Conservation (phyloP, 2,888 invertebrate species). For the Eristalis pertinax region DNA sequence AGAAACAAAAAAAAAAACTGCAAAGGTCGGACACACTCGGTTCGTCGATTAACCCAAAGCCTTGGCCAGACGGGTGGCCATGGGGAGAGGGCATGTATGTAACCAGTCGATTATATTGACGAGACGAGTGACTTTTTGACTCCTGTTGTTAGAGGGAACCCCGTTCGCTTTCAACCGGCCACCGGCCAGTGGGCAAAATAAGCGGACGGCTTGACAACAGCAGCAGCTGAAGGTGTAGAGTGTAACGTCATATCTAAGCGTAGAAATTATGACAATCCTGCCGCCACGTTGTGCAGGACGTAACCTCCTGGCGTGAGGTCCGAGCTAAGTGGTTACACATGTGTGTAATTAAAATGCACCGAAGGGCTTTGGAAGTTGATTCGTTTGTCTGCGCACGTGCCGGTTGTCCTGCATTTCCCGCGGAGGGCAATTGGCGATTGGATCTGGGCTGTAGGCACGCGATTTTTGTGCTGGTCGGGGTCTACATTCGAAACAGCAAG, state of each 20-base stretch:
- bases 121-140: constrained; percentile 57
- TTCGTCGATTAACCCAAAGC: constrained; percentile 41
- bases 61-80: not conserved
- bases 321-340: constrained; percentile 56
- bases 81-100: not conserved
- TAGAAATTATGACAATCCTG: constrained; percentile 54
- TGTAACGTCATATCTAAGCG: constrained; percentile 16
- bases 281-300: constrained; percentile 2
- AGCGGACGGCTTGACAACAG: constrained; percentile 6
- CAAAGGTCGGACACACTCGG: constrained; percentile 56
- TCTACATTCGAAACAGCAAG: too few species aligned
- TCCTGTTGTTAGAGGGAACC: constrained; percentile 27
- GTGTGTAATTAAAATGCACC: constrained; percentile 56
- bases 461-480: constrained; percentile 22
- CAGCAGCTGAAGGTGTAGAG: constrained; percentile 51
- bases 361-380: constrained; percentile 27
- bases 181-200: constrained; percentile 46
- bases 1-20: constrained; percentile 20
- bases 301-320: not conserved
- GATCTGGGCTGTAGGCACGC: constrained; percentile 52
- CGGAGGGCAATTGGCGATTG: not conserved
- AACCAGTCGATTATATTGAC: constrained; percentile 52
- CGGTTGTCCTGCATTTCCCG: constrained; percentile 18
- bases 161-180: constrained; percentile 26
- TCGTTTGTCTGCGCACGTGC: constrained; percentile 55